Conservation (phyloP, 2,113 vertebrate genomes). For the Pituophis catenifer region DNA sequence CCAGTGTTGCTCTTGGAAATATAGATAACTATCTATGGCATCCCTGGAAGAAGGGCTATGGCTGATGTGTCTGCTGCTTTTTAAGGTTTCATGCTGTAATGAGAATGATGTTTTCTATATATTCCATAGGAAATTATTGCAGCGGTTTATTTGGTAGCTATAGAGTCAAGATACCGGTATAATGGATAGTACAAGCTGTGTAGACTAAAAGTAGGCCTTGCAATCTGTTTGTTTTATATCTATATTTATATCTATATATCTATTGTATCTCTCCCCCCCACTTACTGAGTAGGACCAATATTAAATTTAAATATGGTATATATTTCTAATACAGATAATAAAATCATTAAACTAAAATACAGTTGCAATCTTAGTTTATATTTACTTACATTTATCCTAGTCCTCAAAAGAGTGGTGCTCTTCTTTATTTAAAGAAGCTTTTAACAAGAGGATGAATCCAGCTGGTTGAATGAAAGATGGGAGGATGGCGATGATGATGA, state of each 20-base stretch:
- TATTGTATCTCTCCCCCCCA: neutral
- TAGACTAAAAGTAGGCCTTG: neutral
- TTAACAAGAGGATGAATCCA: neutral
- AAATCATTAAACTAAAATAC: neutral
- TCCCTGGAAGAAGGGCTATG: neutral
- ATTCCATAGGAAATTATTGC: neutral
- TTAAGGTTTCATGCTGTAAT: neutral
- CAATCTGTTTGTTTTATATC: neutral
- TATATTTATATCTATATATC: neutral
- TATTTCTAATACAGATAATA: neutral
- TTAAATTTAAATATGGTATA: neutral
- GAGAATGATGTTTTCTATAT: neutral
- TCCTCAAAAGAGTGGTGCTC: neutral
- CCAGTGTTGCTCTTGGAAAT: neutral
- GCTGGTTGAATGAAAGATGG: neutral
- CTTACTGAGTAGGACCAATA: neutral
- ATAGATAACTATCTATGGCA: neutral
- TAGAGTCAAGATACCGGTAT: neutral
- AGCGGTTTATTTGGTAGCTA: neutral
- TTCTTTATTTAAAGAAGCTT: neutral
- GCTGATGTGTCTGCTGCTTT: neutral
- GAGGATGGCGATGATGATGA: neutral
- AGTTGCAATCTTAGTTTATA: neutral
- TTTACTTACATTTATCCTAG: neutral
- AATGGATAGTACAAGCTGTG: neutral